Evolutionary conservation across 2,888 invertebrate species (phyloP).

Genomic region (Falcaria lacertinaria): DNA sequence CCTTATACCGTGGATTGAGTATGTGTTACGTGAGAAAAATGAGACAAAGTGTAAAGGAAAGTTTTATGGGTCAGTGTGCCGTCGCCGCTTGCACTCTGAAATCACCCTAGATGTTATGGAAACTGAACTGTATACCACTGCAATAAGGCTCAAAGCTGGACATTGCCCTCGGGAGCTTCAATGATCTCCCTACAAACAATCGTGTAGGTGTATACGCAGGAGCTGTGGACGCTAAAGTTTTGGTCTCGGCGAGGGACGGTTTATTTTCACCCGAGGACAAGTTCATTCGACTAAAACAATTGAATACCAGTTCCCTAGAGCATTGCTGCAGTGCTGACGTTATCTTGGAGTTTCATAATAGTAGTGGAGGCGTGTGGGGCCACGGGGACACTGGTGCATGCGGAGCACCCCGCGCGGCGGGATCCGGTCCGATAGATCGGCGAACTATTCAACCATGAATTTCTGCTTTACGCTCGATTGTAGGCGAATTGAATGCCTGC

Average conservation of each 20-base stretch:
- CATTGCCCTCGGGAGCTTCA: not conserved
- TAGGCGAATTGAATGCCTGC: slow-evolving; percentile 16
- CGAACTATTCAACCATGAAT: slow-evolving; percentile 17
- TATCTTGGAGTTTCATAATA: not conserved
- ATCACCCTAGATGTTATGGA: not conserved
- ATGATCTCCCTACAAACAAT: not conserved
- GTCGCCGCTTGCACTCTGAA: not conserved
- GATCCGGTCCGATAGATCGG: slow-evolving; percentile 18
- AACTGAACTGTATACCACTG: not conserved
- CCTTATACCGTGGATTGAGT: not conserved
- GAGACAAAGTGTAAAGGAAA: slow-evolving; percentile 17
- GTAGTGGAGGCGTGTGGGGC: not conserved
- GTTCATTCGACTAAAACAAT: slow-evolving; percentile 5
- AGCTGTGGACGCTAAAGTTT: slow-evolving; percentile 6
- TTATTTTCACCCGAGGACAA: slow-evolving; percentile 10
- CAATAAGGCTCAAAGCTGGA: not conserved
- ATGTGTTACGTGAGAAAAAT: slow-evolving; percentile 6
- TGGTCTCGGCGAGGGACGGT: slow-evolving; percentile 4
- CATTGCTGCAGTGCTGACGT: slow-evolving; percentile 4
- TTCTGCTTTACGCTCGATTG: slow-evolving; percentile 23
- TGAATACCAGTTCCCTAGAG: slow-evolving; percentile 4
- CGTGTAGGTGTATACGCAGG: not conserved
- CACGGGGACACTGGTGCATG: not conserved
- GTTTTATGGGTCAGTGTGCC: slow-evolving; percentile 23
- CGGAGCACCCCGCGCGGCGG: not conserved